Conservation (phyloP, 1,140 invertebrate genomes). For the Leptinotarsa lineolata region DNA sequence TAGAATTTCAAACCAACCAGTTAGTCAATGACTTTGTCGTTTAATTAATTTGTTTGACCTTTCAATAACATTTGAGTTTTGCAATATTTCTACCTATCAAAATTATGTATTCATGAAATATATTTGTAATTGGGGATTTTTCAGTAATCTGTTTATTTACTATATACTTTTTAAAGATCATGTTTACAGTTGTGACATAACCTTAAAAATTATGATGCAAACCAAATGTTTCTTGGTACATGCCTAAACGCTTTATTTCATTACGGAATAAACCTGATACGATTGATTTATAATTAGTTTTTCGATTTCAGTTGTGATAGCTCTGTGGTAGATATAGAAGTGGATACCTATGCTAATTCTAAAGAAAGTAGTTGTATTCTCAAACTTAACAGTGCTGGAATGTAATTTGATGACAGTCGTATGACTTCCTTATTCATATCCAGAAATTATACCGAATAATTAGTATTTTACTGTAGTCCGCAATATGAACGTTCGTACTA, state of each 20-base stretch:
- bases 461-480: no score
- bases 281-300: no score
- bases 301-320: no score
- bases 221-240: neutral
- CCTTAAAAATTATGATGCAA: neutral
- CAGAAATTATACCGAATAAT: no score
- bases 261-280: neutral
- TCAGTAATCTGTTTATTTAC: neutral
- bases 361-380: no score
- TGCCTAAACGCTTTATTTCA: neutral
- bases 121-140: no score
- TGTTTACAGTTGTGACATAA: neutral
- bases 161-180: neutral
- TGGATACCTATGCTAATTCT: no score
- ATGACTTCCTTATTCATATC: no score
- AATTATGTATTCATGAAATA: no score
- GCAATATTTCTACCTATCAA: neutral
- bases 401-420: no score
- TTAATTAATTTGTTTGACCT: conserved; percentile 28
- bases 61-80: conserved; percentile 10
- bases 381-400: no score
- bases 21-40: conserved; percentile 13
- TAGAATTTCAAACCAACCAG: neutral
- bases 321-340: no score
- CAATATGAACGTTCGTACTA: neutral